These are phyloP conservation scores for Syrrhaptes paradoxus DNA, from an alignment of 2,113 vertebrate genomes.

Conservation along the genomic window DNA sequence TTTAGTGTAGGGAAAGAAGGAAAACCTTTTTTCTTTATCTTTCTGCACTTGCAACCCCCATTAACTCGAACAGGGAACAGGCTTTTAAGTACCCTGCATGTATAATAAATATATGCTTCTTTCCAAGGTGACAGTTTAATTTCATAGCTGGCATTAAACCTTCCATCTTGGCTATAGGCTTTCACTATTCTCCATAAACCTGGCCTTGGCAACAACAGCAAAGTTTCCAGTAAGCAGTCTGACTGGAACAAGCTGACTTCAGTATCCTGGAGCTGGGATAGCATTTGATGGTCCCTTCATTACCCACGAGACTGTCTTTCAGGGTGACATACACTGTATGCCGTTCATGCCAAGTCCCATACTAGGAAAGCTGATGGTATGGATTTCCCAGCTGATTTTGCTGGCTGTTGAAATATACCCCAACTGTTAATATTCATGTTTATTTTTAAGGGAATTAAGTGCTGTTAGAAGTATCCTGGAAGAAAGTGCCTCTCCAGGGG, in stretches of 20 bases:
- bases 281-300: not conserved
- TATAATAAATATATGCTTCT: constrained; percentile 1
- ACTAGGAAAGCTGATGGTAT: not conserved
- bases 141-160: constrained; percentile 44
- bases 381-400: constrained; percentile 29
- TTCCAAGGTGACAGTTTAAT: constrained; percentile 34
- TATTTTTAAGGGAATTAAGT: constrained; percentile 21
- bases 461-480: not conserved
- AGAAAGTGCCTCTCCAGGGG: not conserved
- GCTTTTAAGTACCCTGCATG: not conserved
- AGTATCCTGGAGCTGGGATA: constrained; percentile 3
- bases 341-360: not conserved
- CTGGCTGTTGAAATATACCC: not conserved
- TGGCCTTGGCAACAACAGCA: constrained; percentile 26
- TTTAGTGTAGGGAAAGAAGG: not conserved
- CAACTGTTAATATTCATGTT: not conserved
- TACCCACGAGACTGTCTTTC: not conserved
- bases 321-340: not conserved
- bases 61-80: not conserved
- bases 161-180: not conserved
- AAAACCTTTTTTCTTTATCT: not conserved
- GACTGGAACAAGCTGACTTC: constrained; percentile 35
- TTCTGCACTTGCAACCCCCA: not conserved
- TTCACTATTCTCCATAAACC: not conserved
- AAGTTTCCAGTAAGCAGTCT: constrained; percentile 46